phyloP scores from a whole-genome alignment of 2,113 vertebrate species.

The Eurystomus gularis region DNA sequence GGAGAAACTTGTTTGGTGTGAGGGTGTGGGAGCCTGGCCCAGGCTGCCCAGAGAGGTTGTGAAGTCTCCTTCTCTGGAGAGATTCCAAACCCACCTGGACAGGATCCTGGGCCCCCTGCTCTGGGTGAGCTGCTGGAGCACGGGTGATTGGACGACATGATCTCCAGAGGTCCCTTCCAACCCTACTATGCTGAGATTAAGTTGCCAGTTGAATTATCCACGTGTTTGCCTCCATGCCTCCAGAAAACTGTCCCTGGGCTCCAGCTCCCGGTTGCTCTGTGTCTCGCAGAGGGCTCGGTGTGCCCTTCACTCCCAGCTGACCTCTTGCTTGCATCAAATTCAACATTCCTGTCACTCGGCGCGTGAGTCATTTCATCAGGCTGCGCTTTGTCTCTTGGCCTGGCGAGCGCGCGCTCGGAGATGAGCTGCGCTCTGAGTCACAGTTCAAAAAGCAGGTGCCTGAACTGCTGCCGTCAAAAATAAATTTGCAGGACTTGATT shows the following conservation, averaged over 20 bases:
- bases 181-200: neutral
- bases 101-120: neutral
- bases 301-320: neutral
- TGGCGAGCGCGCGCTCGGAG: neutral
- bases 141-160: neutral
- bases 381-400: neutral
- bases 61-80: neutral
- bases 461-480: conserved; percentile 4
- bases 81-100: neutral
- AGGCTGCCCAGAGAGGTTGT: no score
- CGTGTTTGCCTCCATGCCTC: accelerated
- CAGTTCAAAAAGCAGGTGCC: conserved; percentile 16
- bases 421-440: neutral
- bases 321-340: neutral
- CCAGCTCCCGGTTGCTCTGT: accelerated
- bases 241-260: accelerated
- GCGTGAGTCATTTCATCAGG: neutral
- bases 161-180: neutral
- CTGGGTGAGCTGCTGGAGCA: neutral
- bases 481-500: neutral
- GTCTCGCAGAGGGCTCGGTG: neutral
- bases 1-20: neutral
- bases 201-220: neutral
- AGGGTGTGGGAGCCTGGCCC: no score
- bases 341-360: neutral